Conservation (phyloP, 1,140 invertebrate genomes). For the Magallana ariakensis region DNA sequence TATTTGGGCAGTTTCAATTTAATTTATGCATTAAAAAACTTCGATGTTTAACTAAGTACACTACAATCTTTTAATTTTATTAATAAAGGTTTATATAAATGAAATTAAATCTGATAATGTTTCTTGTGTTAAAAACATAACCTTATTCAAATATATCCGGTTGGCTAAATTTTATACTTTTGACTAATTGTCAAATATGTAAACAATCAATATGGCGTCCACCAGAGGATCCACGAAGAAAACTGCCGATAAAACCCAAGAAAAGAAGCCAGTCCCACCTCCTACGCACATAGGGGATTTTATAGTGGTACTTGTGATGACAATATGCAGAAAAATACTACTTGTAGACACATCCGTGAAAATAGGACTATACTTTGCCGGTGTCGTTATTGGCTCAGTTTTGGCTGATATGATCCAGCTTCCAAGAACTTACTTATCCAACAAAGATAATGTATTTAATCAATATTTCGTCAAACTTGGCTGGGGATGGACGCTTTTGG, state of each 20-base stretch:
- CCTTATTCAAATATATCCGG: background rate
- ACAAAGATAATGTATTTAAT: conserved; percentile 93
- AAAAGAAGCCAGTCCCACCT: conserved; percentile 86
- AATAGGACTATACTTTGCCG: conserved; percentile 89
- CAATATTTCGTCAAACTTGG: conserved; percentile 95
- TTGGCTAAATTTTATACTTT: background rate
- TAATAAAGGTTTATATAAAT: too few species aligned
- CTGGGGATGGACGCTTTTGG: conserved; percentile 94
- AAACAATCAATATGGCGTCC: conserved; percentile 11
- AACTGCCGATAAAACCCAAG: conserved; percentile 56
- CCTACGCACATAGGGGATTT: conserved; percentile 90
- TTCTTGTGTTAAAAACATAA: too few species aligned
- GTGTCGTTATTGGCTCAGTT: conserved; percentile 90
- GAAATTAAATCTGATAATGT: too few species aligned
- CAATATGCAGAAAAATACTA: conserved; percentile 89
- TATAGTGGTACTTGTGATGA: conserved; percentile 90
- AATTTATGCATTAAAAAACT: too few species aligned
- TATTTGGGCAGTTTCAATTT: background rate
- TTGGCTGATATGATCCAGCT: conserved; percentile 88
- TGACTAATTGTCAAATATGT: background rate
- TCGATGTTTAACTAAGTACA: too few species aligned
- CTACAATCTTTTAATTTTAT: too few species aligned
- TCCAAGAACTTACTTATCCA: conserved; percentile 91
- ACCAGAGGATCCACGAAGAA: background rate
- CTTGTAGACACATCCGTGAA: conserved; percentile 92